phyloP scores from a whole-genome alignment of 2,797 vertebrate species.

The Hafferia zeledoni region DNA sequence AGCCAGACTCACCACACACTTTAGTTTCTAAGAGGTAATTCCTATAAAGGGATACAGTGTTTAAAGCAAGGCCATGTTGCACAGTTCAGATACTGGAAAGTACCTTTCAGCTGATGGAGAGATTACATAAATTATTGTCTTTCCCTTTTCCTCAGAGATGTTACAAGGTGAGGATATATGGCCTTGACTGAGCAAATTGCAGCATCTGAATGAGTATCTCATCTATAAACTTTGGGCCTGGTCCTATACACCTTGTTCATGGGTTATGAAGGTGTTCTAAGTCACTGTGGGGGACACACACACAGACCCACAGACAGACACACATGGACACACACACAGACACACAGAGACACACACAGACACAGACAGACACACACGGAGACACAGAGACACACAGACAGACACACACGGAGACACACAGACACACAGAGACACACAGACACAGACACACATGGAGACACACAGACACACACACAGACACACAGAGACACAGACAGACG shows the following conservation, averaged over 20 bases:
- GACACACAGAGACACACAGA: too few relatives aligned
- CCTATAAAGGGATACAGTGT: neutral
- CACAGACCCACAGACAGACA: neutral
- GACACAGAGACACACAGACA: too few relatives aligned
- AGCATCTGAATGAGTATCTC: rapidly evolving
- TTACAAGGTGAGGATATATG: neutral
- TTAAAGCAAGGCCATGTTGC: neutral
- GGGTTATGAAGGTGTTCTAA: neutral
- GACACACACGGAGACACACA: too few relatives aligned
- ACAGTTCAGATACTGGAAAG: neutral
- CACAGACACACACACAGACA: neutral
- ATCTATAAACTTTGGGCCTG: neutral
- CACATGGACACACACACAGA: too few relatives aligned
- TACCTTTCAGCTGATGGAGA: neutral
- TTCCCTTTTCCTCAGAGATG: neutral
- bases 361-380: too few relatives aligned
- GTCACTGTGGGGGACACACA: neutral
- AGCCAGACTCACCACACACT: neutral
- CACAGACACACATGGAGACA: too few relatives aligned
- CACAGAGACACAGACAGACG: too few relatives aligned
- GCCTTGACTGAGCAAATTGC: neutral
- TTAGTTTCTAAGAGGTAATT: neutral
- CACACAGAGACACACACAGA: neutral
- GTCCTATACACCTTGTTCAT: neutral
- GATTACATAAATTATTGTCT: neutral